Conservation (phyloP, 2,888 invertebrate genomes). For the Hydriomena furcata region DNA sequence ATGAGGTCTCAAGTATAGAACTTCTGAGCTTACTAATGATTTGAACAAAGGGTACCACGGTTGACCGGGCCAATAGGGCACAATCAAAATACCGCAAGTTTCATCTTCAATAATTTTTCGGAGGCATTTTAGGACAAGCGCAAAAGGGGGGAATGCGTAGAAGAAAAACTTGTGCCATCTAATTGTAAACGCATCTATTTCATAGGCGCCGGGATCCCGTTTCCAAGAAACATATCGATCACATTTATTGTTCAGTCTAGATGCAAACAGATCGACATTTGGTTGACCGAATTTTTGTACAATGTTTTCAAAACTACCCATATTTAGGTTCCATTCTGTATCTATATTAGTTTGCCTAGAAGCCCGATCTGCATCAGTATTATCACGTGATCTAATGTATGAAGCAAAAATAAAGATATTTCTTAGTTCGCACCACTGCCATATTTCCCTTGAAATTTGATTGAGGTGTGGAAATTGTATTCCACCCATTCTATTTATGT, state of each 20-base stretch:
- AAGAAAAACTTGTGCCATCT: constrained; percentile 9
- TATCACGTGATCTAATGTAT: not conserved
- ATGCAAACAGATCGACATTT: constrained; percentile 13
- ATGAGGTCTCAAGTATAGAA: not conserved
- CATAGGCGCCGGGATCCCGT: constrained; percentile 5
- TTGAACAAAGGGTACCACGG: not conserved
- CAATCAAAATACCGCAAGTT: no score
- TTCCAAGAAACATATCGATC: constrained; percentile 7
- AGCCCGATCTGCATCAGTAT: not conserved
- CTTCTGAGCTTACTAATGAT: not conserved
- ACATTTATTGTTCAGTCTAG: constrained; percentile 10
- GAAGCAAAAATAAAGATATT: not conserved
- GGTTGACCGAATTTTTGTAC: not conserved
- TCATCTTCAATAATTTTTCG: constrained; percentile 3
- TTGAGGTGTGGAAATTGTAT: no score
- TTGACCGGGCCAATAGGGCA: not conserved
- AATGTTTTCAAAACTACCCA: not conserved
- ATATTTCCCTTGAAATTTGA: not conserved
- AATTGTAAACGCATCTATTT: constrained; percentile 12
- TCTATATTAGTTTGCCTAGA: not conserved
- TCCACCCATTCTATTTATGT: no score
- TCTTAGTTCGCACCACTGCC: constrained; percentile 1
- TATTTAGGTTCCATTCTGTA: not conserved
- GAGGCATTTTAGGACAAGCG: not conserved
- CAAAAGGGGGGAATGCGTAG: constrained; percentile 9